phyloP scores from a whole-genome alignment of 2,888 invertebrate species.

The Malthinus flaveolus region DNA sequence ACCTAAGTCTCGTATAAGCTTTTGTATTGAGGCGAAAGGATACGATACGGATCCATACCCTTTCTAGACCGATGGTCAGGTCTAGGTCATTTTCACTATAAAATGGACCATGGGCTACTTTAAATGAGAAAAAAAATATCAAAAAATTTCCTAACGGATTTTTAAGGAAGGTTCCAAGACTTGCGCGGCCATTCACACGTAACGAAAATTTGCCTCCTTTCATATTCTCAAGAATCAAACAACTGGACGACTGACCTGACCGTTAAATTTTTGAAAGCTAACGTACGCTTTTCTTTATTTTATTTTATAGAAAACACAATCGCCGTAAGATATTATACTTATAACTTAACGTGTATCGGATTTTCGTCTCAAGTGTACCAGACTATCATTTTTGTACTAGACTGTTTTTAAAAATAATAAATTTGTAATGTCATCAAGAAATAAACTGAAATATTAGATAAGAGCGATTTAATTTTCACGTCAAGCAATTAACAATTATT shows the following conservation, averaged over 20 bases:
- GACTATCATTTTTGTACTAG: no score
- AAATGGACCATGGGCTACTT: constrained; percentile 39
- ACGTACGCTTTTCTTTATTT: no score
- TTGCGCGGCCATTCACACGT: neutral
- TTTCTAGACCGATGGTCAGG: constrained; percentile 37
- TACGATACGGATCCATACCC: constrained; percentile 26
- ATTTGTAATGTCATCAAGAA: neutral
- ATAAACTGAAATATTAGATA: neutral
- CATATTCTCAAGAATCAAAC: neutral
- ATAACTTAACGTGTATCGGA: no score
- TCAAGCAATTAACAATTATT: no score
- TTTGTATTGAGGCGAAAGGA: constrained; percentile 26
- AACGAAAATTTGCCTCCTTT: neutral
- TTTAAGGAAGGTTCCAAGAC: constrained; percentile 8
- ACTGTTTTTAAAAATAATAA: no score
- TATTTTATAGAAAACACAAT: no score
- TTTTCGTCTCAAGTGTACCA: no score
- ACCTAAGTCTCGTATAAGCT: constrained; percentile 15
- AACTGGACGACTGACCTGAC: no score
- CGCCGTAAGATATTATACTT: no score
- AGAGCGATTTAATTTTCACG: neutral
- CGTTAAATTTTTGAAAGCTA: no score
- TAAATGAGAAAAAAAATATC: constrained; percentile 7
- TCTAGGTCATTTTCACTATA: constrained; percentile 18
- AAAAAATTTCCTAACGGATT: constrained; percentile 16